These are phyloP conservation scores for Cephus pygmeus DNA, from an alignment of 2,888 invertebrate species.

Conservation along the genomic window DNA sequence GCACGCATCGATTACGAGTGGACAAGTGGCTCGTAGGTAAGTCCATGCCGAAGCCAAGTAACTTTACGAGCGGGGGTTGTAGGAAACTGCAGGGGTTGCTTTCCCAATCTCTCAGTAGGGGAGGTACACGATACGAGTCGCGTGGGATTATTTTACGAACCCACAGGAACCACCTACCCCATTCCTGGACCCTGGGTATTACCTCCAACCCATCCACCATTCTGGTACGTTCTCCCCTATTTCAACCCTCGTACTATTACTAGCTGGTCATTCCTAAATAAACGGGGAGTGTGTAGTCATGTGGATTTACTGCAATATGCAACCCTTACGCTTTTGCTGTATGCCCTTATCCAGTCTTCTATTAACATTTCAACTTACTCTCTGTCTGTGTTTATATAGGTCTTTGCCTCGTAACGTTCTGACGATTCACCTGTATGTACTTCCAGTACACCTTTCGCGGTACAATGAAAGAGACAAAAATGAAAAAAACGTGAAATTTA, in stretches of 20 bases:
- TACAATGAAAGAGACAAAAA: neutral
- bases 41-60: slow-evolving; percentile 26
- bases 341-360: slow-evolving; percentile 15
- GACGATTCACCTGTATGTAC: neutral
- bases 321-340: slow-evolving; percentile 26
- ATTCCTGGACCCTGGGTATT: neutral
- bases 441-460: neutral
- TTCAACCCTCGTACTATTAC: neutral
- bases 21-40: neutral
- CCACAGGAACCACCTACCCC: slow-evolving; percentile 13
- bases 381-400: neutral
- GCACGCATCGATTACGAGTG: neutral
- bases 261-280: slow-evolving; percentile 13
- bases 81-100: slow-evolving; percentile 28
- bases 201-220: neutral
- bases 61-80: slow-evolving; percentile 31
- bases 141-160: slow-evolving; percentile 41
- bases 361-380: neutral
- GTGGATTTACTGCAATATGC: slow-evolving; percentile 44
- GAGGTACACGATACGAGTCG: slow-evolving; percentile 18
- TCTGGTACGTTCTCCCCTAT: neutral
- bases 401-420: neutral
- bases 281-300: slow-evolving; percentile 25
- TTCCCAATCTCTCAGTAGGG: slow-evolving; percentile 29
- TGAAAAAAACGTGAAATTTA: neutral